These are phyloP conservation scores for Corydoras maculifer DNA, from an alignment of 2,113 vertebrate genomes.

Conservation along the genomic window DNA sequence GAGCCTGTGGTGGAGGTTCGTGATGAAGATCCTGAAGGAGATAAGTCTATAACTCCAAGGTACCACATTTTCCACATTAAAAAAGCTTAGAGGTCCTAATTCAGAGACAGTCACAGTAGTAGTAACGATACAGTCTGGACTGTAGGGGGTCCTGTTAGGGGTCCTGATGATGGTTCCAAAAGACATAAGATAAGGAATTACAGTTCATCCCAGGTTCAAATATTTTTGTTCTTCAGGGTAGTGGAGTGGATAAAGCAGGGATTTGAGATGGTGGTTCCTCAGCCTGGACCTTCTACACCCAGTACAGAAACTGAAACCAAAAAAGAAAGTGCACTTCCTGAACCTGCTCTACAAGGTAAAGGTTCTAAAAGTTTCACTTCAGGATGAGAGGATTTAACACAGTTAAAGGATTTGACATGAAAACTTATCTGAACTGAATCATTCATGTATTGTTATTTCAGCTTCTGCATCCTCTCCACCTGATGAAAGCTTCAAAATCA, in stretches of 20 bases:
- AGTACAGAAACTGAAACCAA: conserved; percentile 17
- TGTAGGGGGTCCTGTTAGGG: too few relatives aligned
- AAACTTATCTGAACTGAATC: not conserved
- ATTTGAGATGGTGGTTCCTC: conserved; percentile 64
- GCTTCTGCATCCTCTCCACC: conserved; percentile 10
- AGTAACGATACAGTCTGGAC: too few relatives aligned
- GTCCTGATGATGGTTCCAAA: too few relatives aligned
- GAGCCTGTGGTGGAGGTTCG: conserved; percentile 41
- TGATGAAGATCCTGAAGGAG: conserved; percentile 30
- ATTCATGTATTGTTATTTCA: not conserved
- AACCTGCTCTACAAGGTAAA: conserved; percentile 2
- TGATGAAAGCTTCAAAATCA: conserved; percentile 10
- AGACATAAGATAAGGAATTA: too few relatives aligned
- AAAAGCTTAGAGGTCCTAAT: too few relatives aligned
- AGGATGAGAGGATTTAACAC: too few relatives aligned
- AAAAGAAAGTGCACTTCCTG: conserved; percentile 16
- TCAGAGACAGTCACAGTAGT: too few relatives aligned
- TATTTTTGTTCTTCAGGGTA: conserved; percentile 46
- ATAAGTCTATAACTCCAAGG: conserved; percentile 48
- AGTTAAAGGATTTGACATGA: too few relatives aligned
- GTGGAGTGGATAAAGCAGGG: conserved; percentile 64
- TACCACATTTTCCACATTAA: conserved; percentile 4
- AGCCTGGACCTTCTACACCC: conserved; percentile 48
- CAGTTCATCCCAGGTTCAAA: too few relatives aligned
- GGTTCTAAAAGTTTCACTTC: not conserved